Evolutionary conservation across 2,113 vertebrate genomes (phyloP).

Genomic region (Lichenostomus cassidix): DNA sequence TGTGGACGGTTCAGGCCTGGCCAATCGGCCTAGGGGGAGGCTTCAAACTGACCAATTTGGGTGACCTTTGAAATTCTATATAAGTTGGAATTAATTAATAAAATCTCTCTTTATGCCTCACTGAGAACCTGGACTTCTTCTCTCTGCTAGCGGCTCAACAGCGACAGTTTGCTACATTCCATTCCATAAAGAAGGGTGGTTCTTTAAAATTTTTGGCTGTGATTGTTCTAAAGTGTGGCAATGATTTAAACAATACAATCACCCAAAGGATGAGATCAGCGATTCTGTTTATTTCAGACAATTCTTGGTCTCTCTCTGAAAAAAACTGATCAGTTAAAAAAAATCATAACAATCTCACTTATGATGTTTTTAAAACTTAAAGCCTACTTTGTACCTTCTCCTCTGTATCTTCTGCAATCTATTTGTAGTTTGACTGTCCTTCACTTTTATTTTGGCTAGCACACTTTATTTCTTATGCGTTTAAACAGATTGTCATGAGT

Average conservation of each 20-base stretch:
- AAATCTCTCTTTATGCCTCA: no score
- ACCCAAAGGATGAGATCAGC: accelerated
- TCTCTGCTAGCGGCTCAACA: no score
- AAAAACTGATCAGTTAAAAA: background rate
- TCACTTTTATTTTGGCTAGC: background rate
- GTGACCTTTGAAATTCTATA: no score
- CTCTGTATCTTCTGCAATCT: background rate
- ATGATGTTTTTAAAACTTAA: background rate
- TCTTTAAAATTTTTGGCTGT: background rate
- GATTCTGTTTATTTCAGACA: background rate
- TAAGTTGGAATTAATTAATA: no score
- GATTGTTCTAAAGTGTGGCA: background rate
- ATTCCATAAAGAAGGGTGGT: background rate
- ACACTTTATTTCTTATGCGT: background rate
- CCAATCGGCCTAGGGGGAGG: no score
- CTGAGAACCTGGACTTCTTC: no score
- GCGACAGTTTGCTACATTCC: background rate
- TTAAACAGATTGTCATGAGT: background rate
- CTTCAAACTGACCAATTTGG: no score
- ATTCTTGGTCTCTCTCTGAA: background rate
- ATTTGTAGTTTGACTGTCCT: background rate
- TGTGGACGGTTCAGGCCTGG: no score
- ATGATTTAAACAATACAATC: background rate
- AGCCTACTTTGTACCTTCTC: background rate
- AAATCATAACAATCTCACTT: background rate